Evolutionary conservation across 2,888 invertebrate genomes (phyloP).

Genomic region (Micoletzkya japonica): DNA sequence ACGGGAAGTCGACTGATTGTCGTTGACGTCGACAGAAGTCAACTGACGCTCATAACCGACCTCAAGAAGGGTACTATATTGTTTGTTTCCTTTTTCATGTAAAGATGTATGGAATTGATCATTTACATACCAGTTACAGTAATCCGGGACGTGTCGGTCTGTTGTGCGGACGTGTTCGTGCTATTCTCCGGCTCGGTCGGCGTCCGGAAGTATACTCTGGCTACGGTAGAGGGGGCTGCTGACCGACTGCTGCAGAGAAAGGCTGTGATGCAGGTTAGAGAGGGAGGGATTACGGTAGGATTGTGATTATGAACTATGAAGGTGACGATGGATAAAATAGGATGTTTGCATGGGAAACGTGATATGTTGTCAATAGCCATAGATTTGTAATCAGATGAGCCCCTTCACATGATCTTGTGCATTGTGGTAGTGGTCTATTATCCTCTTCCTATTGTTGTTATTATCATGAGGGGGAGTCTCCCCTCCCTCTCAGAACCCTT

Average conservation of each 20-base stretch:
- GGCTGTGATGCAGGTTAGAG: conserved; percentile 33
- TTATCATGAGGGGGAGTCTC: no score
- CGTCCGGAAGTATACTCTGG: conserved; percentile 40
- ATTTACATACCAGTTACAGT: conserved; percentile 31
- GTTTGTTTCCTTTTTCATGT: neutral
- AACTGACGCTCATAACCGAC: conserved; percentile 13
- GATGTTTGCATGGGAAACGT: no score
- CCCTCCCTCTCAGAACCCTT: no score
- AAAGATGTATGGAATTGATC: neutral
- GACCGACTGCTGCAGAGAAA: conserved; percentile 39
- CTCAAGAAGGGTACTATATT: conserved; percentile 8
- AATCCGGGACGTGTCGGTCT: conserved; percentile 39
- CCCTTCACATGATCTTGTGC: no score
- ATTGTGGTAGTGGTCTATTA: no score
- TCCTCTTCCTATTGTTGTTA: no score
- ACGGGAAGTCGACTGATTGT: neutral
- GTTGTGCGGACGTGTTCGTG: conserved; percentile 42
- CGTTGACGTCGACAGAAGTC: conserved; percentile 17
- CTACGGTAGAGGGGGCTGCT: conserved; percentile 33
- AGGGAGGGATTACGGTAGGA: no score
- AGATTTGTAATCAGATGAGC: no score
- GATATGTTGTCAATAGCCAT: no score
- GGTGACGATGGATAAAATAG: no score
- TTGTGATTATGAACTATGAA: no score
- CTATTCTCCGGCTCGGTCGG: conserved; percentile 35